Conservation (phyloP, 1,140 invertebrate species). For the Paracyclopina nana region DNA sequence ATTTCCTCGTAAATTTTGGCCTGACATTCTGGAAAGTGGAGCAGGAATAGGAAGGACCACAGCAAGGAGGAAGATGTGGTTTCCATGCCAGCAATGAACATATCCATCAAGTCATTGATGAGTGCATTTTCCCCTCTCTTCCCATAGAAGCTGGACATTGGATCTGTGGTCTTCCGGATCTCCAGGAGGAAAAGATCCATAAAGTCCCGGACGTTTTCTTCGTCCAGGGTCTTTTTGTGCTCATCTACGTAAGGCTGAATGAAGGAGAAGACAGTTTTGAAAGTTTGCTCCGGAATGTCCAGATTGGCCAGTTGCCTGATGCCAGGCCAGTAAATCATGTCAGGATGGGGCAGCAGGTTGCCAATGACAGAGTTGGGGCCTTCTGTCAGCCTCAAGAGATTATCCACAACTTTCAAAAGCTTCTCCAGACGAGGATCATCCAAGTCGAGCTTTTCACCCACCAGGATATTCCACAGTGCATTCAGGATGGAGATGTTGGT, state of each 20-base stretch:
- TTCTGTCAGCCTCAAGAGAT: too few species aligned
- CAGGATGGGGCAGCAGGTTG: too few species aligned
- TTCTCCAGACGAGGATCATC: constrained; percentile 2
- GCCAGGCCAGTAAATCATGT: too few species aligned
- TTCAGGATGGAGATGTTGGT: constrained; percentile 7
- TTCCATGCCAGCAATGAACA: constrained; percentile 19
- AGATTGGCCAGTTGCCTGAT: too few species aligned
- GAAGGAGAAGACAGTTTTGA: too few species aligned
- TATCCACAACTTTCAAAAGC: constrained; percentile 1
- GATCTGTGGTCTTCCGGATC: not conserved
- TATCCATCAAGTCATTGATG: not conserved
- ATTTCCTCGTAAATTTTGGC: constrained; percentile 20
- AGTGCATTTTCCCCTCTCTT: not conserved
- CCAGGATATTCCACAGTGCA: constrained; percentile 7
- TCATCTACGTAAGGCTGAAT: too few species aligned
- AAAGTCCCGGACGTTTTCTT: constrained; percentile 2
- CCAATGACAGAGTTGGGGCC: too few species aligned
- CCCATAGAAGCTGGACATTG: not conserved
- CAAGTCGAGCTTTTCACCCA: constrained; percentile 1
- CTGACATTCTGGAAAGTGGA: constrained; percentile 19
- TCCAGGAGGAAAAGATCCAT: constrained; percentile 5
- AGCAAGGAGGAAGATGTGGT: constrained; percentile 19
- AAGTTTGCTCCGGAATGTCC: too few species aligned
- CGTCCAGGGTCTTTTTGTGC: not conserved
- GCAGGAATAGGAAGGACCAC: constrained; percentile 19